phyloP scores from a whole-genome alignment of 2,888 invertebrate species.

The Galerucella pusilla region DNA sequence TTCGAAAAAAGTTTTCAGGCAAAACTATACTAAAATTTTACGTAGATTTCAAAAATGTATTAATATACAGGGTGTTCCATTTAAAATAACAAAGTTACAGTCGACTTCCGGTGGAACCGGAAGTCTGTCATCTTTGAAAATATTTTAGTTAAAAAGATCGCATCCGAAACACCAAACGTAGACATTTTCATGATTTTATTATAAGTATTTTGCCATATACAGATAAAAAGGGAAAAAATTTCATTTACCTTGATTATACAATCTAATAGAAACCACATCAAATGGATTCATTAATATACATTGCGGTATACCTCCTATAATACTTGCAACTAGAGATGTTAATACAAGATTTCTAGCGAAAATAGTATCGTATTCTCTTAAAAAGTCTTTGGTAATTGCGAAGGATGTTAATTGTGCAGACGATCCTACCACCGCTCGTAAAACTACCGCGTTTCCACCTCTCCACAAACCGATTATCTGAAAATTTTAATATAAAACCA shows the following conservation, averaged over 20 bases:
- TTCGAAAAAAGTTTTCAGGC: no score
- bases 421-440: conserved; percentile 82
- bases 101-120: no score
- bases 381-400: conserved; percentile 71
- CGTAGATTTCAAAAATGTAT: no score
- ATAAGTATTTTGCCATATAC: no score
- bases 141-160: no score
- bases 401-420: conserved; percentile 87
- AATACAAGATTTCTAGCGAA: conserved; percentile 67
- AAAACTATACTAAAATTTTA: no score
- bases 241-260: conserved; percentile 84
- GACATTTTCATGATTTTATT: no score
- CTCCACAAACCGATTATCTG: conserved; percentile 77
- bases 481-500: conserved; percentile 37
- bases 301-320: conserved; percentile 81
- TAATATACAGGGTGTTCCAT: no score
- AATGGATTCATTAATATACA: conserved; percentile 85
- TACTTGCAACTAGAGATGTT: conserved; percentile 75
- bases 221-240: no score
- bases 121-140: no score
- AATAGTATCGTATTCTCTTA: conserved; percentile 56
- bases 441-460: conserved; percentile 77
- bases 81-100: no score
- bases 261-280: conserved; percentile 88
- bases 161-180: no score